Base-by-base conservation (phyloP, 2,113 vertebrate genomes). In the Campylomormyrus numenius region DNA sequence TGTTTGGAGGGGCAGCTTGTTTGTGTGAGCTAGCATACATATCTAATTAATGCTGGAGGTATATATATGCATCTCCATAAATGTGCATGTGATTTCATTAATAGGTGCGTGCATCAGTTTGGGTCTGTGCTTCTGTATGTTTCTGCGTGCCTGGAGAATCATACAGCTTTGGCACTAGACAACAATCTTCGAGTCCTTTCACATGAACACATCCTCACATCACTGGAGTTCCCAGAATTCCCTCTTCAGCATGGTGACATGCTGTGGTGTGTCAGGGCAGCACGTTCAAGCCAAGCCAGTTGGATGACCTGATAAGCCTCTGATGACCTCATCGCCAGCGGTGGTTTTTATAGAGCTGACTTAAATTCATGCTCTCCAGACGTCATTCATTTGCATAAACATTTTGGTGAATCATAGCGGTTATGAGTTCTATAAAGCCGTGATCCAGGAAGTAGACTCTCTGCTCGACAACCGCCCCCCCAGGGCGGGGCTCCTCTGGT, bases 371-470 rank as follows among this genome's bases (percentile, higher is more conserved):
- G n/a, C 31, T 85, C 86, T 49, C 50, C 27, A 19, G 31, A 35
- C 35, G 2, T 8, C 39, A 15, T 86, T n/a, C 9, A 93, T 93
- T 93, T 93, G 92, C 93, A 93, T 92, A 93, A 93, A 92, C 90
- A 90, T 93, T 92, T 91, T 93, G 91, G 91, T 93, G 92, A 93
- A 93, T 93, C 93, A 93, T 93, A 89, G 42, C 88, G 77, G 31
- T 35, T 42, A 83, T 88, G 48, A 87, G 87, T 89, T 91, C 53
- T 88, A 17, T 27, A 46, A 88, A 77, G 46, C 66, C 24, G 21
- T 46, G 24, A 88, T 90, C 90, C 92, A 92, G 92, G 91, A 93
- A 93, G 91, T 90, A 56, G 87, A 49, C 42, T 39, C 13, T 50
- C 80, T 77, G 85, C 80, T 84, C 77, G 87, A 90, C 87, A 90